Percentiles rank a stretch among this genome's conserved stretches.
phyloP scores from a whole-genome alignment of 1,140 invertebrate species.

The Periplaneta americana region DNA sequence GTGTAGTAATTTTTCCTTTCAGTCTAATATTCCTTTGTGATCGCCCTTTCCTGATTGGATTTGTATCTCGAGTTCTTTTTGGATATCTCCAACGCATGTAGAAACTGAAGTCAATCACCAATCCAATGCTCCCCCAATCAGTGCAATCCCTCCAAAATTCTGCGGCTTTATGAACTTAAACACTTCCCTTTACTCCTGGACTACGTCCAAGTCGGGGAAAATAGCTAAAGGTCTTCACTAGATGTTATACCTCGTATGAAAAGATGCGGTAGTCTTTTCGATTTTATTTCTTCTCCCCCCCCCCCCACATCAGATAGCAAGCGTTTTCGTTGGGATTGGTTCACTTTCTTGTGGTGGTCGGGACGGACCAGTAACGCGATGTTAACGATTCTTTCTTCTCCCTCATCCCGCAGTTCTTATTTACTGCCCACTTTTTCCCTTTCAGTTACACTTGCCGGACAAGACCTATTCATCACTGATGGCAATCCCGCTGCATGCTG shows the following conservation, averaged over 20 bases:
- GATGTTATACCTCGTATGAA: too few species aligned
- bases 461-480: not conserved
- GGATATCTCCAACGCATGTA: not conserved
- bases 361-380: not conserved
- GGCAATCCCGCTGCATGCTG: not conserved
- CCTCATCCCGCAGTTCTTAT: not conserved
- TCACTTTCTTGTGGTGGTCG: not conserved
- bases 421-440: not conserved
- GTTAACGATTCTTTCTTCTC: not conserved
- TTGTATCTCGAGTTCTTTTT: not conserved
- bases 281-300: not conserved
- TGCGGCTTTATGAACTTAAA: not conserved
- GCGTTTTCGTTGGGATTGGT: not conserved
- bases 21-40: not conserved
- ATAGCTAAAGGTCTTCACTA: not conserved
- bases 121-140: not conserved
- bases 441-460: not conserved
- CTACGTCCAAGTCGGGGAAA: not conserved
- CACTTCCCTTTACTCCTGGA: not conserved
- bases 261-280: not conserved
- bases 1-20: not conserved
- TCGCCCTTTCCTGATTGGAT: not conserved
- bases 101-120: not conserved
- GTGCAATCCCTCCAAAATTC: not conserved
- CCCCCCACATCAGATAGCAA: not conserved